These are phyloP conservation scores for Dolichopus griseipennis DNA, from an alignment of 2,888 invertebrate genomes.

Conservation along the genomic window DNA sequence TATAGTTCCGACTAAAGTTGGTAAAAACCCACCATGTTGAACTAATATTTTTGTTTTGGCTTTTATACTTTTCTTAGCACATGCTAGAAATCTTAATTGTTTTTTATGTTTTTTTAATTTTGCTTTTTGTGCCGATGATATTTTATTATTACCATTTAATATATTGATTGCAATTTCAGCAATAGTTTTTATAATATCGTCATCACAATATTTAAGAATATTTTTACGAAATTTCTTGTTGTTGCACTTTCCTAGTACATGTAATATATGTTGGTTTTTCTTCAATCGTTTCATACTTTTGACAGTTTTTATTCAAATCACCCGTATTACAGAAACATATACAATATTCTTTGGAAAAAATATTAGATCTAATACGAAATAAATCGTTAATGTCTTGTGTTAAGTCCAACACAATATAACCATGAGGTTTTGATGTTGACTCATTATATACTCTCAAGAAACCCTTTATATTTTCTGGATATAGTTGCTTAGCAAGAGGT, in stretches of 20 bases:
- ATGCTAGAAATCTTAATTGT: background rate
- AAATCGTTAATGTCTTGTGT: conserved; percentile 12
- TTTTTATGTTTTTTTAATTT: conserved; percentile 9
- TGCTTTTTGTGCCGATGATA: background rate
- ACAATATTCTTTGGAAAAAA: conserved; percentile 15
- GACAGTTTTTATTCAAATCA: background rate
- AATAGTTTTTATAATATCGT: conserved; percentile 4
- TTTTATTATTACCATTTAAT: conserved; percentile 9
- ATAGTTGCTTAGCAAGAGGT: conserved; percentile 14
- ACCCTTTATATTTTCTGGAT: conserved; percentile 14
- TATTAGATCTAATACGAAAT: conserved; percentile 12
- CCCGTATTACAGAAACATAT: background rate
- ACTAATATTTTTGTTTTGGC: conserved; percentile 11
- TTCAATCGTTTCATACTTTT: conserved; percentile 9
- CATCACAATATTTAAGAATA: background rate
- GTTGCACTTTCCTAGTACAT: background rate
- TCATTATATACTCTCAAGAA: conserved; percentile 18
- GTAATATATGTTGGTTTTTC: conserved; percentile 9
- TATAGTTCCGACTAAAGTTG: conserved; percentile 7
- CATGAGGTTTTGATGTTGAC: conserved; percentile 11
- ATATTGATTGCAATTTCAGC: conserved; percentile 3
- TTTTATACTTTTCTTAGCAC: background rate
- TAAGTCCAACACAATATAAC: conserved; percentile 15
- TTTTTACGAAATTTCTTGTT: background rate
- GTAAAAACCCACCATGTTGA: conserved; percentile 15